These are phyloP conservation scores for Pteria penguin DNA, from an alignment of 2,888 invertebrate genomes.

Conservation along the genomic window DNA sequence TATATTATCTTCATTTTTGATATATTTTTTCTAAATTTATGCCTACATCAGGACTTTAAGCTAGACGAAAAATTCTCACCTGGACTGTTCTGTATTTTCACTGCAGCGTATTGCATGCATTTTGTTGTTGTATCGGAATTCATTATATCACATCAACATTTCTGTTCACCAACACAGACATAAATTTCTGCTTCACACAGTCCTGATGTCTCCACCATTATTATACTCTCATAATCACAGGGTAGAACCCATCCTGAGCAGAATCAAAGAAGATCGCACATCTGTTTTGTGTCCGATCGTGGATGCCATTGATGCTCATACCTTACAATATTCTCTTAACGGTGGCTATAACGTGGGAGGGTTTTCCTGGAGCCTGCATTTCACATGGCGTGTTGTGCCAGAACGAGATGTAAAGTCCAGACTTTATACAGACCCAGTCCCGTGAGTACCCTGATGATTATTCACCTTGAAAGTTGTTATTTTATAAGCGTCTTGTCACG, in stretches of 20 bases:
- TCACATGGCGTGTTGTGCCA: constrained; percentile 86
- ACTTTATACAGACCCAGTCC: constrained; percentile 70
- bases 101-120: no score
- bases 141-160: no score
- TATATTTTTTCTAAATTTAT: no score
- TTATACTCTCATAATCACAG: constrained; percentile 78
- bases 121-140: no score
- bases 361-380: constrained; percentile 86
- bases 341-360: constrained; percentile 76
- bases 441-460: constrained; percentile 66
- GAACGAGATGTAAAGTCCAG: constrained; percentile 55
- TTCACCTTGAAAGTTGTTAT: no score
- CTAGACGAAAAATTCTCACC: no score
- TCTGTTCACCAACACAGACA: no score
- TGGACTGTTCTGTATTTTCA: no score
- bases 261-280: constrained; percentile 88
- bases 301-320: constrained; percentile 92
- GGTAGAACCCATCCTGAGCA: constrained; percentile 91
- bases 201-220: background rate
- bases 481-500: no score
- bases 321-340: constrained; percentile 81
- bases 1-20: no score
- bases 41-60: no score
- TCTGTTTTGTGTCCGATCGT: constrained; percentile 95
- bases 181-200: no score